phyloP scores from a whole-genome alignment of 2,113 vertebrate species.

The Mesembrinibis cayennensis region DNA sequence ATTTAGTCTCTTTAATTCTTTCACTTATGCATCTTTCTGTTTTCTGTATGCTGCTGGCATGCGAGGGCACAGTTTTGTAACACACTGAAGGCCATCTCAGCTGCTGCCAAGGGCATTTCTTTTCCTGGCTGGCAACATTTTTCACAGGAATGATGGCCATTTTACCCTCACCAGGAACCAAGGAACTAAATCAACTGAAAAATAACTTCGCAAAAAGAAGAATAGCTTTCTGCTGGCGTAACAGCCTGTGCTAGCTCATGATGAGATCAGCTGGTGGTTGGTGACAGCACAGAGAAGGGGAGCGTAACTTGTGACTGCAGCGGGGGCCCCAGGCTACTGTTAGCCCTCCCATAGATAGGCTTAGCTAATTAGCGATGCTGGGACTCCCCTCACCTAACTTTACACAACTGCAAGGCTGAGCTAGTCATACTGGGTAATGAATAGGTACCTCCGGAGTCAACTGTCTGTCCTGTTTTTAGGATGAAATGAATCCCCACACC shows the following conservation, averaged over 20 bases:
- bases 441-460: neutral
- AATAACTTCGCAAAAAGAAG: neutral
- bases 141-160: neutral
- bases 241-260: neutral
- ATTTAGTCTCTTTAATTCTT: neutral
- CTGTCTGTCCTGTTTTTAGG: neutral
- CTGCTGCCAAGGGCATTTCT: constrained; percentile 2
- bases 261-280: neutral
- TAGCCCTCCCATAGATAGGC: neutral
- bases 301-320: neutral
- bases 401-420: neutral
- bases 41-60: neutral
- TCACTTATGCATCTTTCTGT: neutral
- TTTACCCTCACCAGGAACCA: neutral
- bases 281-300: neutral
- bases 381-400: neutral
- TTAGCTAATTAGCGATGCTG: neutral
- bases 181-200: constrained; percentile 27
- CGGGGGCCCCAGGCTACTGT: neutral
- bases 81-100: neutral
- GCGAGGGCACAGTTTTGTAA: neutral
- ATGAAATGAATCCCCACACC: neutral
- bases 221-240: neutral
- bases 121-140: neutral
- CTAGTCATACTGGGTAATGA: neutral